Conservation (phyloP, 2,797 vertebrate genomes). For the Coracias cyanogaster region DNA sequence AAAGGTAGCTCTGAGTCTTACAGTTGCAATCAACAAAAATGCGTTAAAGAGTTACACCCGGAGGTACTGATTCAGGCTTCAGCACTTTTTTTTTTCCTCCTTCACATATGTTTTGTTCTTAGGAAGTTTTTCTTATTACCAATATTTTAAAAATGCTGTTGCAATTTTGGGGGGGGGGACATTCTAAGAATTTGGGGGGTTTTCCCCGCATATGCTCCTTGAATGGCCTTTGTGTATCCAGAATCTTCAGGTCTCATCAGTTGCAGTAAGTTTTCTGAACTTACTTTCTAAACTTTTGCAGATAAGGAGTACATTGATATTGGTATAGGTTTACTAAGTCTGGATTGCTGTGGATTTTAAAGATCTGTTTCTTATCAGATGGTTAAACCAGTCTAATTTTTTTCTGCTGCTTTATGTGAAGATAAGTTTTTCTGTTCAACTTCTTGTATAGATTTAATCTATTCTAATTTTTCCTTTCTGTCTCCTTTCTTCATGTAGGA, state of each 20-base stretch:
- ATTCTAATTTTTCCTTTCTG: neutral
- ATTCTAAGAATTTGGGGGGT: neutral
- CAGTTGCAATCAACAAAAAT: neutral
- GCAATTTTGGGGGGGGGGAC: fast-evolving
- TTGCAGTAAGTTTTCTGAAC: neutral
- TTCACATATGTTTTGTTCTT: neutral
- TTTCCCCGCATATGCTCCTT: neutral
- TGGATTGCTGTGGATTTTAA: neutral
- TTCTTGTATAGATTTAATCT: neutral
- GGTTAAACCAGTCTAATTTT: neutral
- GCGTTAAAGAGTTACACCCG: neutral
- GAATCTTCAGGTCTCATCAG: neutral
- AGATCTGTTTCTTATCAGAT: neutral
- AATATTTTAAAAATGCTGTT: neutral
- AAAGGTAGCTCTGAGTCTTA: neutral
- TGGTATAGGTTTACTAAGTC: neutral
- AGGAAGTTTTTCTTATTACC: neutral
- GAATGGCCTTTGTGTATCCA: neutral
- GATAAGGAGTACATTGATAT: neutral
- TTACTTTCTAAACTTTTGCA: neutral
- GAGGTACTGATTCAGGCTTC: neutral
- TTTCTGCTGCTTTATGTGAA: neutral
- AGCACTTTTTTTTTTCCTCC: neutral
- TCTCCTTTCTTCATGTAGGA: neutral
- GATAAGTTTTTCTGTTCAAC: neutral